Conservation (phyloP, 2,888 invertebrate genomes). For the Bembecia ichneumoniformis region DNA sequence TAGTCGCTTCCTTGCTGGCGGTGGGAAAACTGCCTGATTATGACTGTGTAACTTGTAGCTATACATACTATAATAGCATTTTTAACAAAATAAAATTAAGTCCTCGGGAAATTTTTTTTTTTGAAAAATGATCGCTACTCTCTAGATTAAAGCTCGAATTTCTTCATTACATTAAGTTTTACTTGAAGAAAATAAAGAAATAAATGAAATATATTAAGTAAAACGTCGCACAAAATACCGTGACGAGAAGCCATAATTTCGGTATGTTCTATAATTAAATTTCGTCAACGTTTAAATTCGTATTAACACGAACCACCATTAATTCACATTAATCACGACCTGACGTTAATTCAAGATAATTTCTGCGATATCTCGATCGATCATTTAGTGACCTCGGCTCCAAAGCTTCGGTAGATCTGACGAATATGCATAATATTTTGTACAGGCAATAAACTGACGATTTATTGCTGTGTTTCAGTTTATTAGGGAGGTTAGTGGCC, state of each 20-base stretch:
- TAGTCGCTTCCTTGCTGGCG: no score
- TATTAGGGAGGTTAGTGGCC: no score
- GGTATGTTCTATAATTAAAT: constrained; percentile 16
- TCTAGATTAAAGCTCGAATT: no score
- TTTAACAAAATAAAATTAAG: no score
- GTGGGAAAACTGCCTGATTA: no score
- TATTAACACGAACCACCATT: constrained; percentile 17
- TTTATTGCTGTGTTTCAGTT: no score
- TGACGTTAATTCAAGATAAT: constrained; percentile 31
- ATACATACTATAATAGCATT: no score
- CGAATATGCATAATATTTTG: background rate
- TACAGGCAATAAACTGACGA: background rate
- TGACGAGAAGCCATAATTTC: constrained; percentile 3
- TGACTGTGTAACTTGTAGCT: no score
- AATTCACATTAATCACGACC: constrained; percentile 30
- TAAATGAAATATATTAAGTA: background rate
- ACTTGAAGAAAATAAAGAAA: no score
- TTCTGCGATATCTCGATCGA: constrained; percentile 16
- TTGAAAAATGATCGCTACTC: no score
- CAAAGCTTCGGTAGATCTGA: constrained; percentile 7
- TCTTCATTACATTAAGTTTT: no score
- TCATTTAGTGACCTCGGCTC: constrained; percentile 13
- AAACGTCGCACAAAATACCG: background rate
- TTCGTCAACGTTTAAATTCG: constrained; percentile 15
- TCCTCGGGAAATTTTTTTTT: no score